phyloP scores from a whole-genome alignment of 53 echinoderm and acorn worm genomes.

The Astropecten irregularis region DNA sequence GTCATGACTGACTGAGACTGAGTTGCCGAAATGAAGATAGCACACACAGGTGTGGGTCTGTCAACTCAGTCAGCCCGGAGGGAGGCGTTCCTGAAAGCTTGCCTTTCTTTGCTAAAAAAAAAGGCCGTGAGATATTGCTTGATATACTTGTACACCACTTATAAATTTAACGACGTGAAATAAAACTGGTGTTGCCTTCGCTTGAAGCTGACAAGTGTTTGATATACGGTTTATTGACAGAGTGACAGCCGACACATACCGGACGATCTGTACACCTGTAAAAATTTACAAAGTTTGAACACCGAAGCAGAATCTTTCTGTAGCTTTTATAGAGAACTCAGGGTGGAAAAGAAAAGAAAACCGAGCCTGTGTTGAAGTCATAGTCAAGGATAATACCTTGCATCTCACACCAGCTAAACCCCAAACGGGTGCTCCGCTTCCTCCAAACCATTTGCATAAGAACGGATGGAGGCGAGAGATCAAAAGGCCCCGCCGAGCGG shows the following conservation, averaged over 20 bases:
- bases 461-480: background rate
- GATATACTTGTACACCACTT: conserved; percentile 42
- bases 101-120: no score
- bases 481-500: conserved; percentile 26
- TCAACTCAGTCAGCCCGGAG: background rate
- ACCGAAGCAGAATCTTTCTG: background rate
- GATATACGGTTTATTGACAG: conserved; percentile 60
- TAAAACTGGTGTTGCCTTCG: conserved; percentile 59
- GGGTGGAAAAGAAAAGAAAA: background rate
- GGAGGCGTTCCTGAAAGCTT: conserved; percentile 32
- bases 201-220: conserved; percentile 29
- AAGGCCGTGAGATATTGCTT: conserved; percentile 11
- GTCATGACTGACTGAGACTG: conserved; percentile 25
- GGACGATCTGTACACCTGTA: conserved; percentile 26
- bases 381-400: conserved; percentile 43
- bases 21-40: background rate
- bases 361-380: conserved; percentile 5
- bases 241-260: background rate
- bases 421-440: conserved; percentile 8
- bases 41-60: background rate
- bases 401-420: background rate
- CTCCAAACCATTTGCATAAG: conserved; percentile 27
- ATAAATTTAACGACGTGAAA: conserved; percentile 54
- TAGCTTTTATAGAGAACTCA: conserved; percentile 6
- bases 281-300: background rate